Conservation (phyloP, 2,113 vertebrate genomes). For the Fulmarus glacialis region DNA sequence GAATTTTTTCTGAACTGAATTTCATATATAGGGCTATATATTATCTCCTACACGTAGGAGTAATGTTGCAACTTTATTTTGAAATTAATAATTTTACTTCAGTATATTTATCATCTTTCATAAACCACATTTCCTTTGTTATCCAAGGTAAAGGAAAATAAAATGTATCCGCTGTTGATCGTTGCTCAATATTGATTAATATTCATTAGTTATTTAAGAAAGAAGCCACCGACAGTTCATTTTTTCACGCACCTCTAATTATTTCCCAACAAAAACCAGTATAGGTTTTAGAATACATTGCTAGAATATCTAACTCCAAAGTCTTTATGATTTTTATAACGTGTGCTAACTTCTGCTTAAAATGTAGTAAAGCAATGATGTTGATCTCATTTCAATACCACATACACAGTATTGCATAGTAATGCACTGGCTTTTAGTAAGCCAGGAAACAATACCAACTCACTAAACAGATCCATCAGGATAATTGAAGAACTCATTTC, state of each 20-base stretch:
- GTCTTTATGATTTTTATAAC: conserved; percentile 52
- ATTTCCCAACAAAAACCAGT: neutral
- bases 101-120: neutral
- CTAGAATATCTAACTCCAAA: conserved; percentile 13
- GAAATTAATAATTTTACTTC: neutral
- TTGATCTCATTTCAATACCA: conserved; percentile 65
- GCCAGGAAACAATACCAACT: conserved; percentile 62
- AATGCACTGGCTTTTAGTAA: conserved; percentile 59
- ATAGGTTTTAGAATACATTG: neutral
- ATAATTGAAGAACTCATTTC: conserved; percentile 72
- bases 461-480: conserved; percentile 71
- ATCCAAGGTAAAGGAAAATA: neutral
- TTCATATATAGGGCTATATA: neutral
- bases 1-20: conserved; percentile 38
- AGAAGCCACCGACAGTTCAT: neutral
- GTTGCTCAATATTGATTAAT: neutral
- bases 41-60: neutral
- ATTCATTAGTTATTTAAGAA: conserved; percentile 47
- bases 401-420: conserved; percentile 51
- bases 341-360: conserved; percentile 68
- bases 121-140: neutral
- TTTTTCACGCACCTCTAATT: neutral
- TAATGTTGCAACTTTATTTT: neutral
- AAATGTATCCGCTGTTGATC: neutral
- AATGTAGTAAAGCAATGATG: conserved; percentile 58